These are phyloP conservation scores for Oplegnathus fasciatus DNA, from an alignment of 2,113 vertebrate genomes.

Conservation along the genomic window DNA sequence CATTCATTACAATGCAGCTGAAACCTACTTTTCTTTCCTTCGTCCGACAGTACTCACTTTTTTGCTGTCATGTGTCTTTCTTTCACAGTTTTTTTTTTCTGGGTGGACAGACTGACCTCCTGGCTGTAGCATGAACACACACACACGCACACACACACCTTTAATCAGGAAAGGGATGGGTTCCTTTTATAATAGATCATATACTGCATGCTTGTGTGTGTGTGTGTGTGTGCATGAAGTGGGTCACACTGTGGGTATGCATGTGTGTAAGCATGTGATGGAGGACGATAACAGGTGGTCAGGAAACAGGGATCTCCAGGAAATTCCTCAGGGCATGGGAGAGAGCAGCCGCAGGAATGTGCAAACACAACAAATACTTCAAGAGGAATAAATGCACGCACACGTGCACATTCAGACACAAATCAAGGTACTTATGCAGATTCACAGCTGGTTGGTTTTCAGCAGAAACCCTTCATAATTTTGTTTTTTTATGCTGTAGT, in stretches of 20 bases:
- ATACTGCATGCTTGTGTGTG: slow-evolving; percentile 4
- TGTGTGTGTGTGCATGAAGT: slow-evolving; percentile 8
- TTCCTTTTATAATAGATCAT: slow-evolving; percentile 57
- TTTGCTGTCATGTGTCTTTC: background rate
- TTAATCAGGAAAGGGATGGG: slow-evolving; percentile 56
- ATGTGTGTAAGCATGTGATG: slow-evolving; percentile 10
- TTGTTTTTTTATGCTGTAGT: background rate
- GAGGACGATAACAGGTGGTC: slow-evolving; percentile 52
- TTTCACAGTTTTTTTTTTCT: slow-evolving; percentile 17
- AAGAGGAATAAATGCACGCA: background rate
- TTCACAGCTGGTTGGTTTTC: slow-evolving; percentile 7
- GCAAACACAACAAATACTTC: slow-evolving; percentile 15
- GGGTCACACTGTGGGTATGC: background rate
- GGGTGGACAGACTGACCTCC: slow-evolving; percentile 19
- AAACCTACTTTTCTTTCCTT: slow-evolving; percentile 14
- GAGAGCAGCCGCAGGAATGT: slow-evolving; percentile 54
- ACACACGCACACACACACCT: slow-evolving; percentile 19
- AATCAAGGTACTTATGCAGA: slow-evolving; percentile 2
- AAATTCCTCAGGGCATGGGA: slow-evolving; percentile 63
- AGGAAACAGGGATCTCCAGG: slow-evolving; percentile 62
- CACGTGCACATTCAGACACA: slow-evolving; percentile 1
- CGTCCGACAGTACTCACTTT: background rate
- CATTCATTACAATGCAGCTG: background rate
- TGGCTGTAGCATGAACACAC: background rate
- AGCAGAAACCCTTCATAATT: background rate